Percentiles rank a stretch among this genome's conserved stretches.
These are phyloP conservation scores for Salticus scenicus DNA, from an alignment of 2,888 invertebrate species.

Conservation along the genomic window DNA sequence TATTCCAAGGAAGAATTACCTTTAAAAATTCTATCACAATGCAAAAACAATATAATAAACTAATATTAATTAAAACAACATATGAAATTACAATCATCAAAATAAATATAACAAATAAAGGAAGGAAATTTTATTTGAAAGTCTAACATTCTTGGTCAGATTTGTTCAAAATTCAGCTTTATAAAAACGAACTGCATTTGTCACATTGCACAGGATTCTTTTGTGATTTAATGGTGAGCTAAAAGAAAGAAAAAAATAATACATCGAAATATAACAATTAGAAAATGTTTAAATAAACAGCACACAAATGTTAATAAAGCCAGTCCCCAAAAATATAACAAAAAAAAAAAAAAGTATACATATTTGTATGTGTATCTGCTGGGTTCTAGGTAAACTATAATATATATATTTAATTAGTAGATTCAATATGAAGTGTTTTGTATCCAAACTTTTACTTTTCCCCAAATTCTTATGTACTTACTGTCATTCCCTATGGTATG, in stretches of 20 bases:
- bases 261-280: neutral
- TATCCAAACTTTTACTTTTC: too few species aligned
- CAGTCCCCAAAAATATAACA: neutral
- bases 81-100: neutral
- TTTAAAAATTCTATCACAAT: conserved; percentile 1
- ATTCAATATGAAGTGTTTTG: too few species aligned
- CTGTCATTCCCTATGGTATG: too few species aligned
- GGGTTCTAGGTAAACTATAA: too few species aligned
- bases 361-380: too few species aligned
- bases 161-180: neutral
- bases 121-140: neutral
- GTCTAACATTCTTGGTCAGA: neutral
- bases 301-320: too few species aligned
- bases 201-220: conserved; percentile 1
- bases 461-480: too few species aligned
- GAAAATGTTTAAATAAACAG: neutral
- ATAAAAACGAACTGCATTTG: neutral
- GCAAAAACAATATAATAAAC: neutral
- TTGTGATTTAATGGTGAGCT: neutral
- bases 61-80: neutral
- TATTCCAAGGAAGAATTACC: neutral
- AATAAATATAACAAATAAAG: conserved; percentile 7
- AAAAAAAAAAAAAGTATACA: neutral
- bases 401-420: too few species aligned
- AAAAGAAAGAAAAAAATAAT: neutral